Conservation (phyloP, 2,113 vertebrate species). For the Pao palembangensis region DNA sequence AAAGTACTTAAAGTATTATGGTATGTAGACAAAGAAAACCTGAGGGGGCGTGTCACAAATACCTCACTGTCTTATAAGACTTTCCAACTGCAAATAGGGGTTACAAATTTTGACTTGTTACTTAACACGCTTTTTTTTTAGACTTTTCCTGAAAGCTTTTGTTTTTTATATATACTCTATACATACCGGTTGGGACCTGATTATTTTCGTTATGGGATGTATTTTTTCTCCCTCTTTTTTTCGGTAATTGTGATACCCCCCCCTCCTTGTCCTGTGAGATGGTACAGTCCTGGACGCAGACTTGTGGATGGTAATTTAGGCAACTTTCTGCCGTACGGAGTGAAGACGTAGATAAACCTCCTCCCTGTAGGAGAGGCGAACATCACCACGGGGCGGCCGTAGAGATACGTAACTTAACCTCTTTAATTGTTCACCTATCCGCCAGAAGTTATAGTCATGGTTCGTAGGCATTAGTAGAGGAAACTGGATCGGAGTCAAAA, state of each 20-base stretch:
- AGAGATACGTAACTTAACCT: neutral
- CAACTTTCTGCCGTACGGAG: constrained; percentile 41
- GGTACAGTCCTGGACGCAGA: constrained; percentile 51
- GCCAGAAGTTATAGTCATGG: neutral
- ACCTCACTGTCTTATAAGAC: constrained; percentile 36
- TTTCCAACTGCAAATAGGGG: constrained; percentile 33
- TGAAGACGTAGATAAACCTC: neutral
- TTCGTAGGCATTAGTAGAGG: neutral
- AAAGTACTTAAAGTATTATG: constrained; percentile 34
- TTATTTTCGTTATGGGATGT: accelerated
- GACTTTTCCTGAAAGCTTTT: neutral
- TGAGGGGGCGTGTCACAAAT: constrained; percentile 51
- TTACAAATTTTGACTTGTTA: neutral
- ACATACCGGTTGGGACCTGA: neutral
- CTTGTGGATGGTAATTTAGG: constrained; percentile 46
- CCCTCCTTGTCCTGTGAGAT: constrained; percentile 13
- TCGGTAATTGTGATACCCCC: accelerated
- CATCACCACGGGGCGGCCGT: neutral
- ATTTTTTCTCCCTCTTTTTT: neutral
- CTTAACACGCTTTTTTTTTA: neutral
- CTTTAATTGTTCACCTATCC: neutral
- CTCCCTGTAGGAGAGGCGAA: neutral
- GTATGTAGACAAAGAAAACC: constrained; percentile 59
- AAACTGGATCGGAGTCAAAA: constrained; percentile 55
- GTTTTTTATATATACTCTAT: accelerated